Evolutionary conservation across 2,888 invertebrate genomes (phyloP).

Genomic region (Xestia rhomboidea): DNA sequence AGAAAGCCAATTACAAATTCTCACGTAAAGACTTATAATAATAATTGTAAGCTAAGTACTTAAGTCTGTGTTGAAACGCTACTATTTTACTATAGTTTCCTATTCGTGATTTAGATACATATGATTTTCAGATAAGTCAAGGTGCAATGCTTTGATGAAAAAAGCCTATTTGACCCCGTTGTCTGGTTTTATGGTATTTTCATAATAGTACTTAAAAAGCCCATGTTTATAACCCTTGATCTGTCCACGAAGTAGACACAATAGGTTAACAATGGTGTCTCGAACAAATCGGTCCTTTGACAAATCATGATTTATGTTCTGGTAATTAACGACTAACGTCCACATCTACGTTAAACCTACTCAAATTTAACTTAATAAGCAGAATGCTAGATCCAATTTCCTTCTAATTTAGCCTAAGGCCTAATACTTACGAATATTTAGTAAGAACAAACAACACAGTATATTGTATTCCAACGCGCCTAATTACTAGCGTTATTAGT

Average conservation of each 20-base stretch:
- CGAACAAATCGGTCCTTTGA: no score
- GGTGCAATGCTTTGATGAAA: not conserved
- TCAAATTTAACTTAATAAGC: not conserved
- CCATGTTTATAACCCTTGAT: not conserved
- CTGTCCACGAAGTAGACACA: no score
- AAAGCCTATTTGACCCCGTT: not conserved
- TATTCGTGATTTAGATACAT: not conserved
- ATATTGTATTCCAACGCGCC: not conserved
- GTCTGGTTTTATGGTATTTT: not conserved
- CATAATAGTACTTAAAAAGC: not conserved
- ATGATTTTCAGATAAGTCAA: not conserved
- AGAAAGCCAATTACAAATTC: no score
- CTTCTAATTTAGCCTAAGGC: no score
- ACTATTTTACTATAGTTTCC: not conserved
- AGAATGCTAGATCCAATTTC: not conserved
- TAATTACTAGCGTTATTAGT: conserved; percentile 15
- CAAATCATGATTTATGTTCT: no score
- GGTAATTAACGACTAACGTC: not conserved
- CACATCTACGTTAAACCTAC: not conserved
- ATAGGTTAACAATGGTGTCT: no score
- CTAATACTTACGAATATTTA: not conserved
- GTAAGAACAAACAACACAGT: not conserved
- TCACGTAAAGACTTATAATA: no score
- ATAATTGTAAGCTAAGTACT: not conserved
- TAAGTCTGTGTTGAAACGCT: not conserved